A percentile compares a stretch with the other conserved stretches of the same genome.
Evolutionary conservation across 2,113 vertebrate genomes (phyloP).

Genomic region (Gallinago jamesoni): DNA sequence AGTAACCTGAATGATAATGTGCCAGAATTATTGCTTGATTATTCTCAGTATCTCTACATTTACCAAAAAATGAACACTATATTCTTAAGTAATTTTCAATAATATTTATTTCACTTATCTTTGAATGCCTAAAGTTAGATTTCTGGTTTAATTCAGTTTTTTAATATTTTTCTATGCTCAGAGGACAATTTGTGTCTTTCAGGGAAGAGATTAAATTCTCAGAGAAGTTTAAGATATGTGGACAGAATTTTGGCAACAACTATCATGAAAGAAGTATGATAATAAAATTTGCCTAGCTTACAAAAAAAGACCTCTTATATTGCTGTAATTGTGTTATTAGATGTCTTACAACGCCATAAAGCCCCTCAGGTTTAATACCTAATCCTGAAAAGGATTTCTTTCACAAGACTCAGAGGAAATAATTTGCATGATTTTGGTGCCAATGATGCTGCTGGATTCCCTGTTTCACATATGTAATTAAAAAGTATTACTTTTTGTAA

Average conservation of each 20-base stretch:
- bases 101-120: background rate
- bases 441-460: background rate
- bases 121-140: background rate
- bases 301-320: background rate
- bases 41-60: background rate
- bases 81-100: background rate
- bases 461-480: background rate
- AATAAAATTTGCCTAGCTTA: background rate
- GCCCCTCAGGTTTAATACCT: background rate
- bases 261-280: background rate
- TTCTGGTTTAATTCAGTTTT: background rate
- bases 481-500: background rate
- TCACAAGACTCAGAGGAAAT: background rate
- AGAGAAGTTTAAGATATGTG: background rate
- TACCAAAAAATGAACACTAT: background rate
- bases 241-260: background rate
- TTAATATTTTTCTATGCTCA: background rate
- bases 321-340: background rate
- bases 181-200: background rate
- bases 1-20: background rate
- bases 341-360: background rate
- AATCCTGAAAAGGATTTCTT: background rate
- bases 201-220: background rate
- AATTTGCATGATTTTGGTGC: background rate
- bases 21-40: background rate